Percentiles rank a stretch among this genome's conserved stretches.
Conservation (phyloP, 2,888 invertebrate genomes). For the Melanotus villosus region DNA sequence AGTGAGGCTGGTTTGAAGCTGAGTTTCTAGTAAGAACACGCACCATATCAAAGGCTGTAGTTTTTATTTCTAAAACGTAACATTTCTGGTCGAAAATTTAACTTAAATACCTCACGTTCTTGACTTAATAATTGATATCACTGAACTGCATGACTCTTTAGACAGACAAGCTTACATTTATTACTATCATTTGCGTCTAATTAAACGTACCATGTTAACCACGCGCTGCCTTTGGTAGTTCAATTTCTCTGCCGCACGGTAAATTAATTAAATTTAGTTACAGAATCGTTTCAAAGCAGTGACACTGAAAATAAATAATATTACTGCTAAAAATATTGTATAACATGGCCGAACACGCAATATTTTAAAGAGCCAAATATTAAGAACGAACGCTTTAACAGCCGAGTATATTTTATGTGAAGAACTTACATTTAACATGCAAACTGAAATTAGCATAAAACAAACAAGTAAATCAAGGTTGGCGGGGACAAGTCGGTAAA, state of each 20-base stretch:
- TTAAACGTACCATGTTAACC: neutral
- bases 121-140: slow-evolving; percentile 23
- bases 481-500: slow-evolving; percentile 46
- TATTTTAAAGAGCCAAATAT: slow-evolving; percentile 48
- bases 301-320: slow-evolving; percentile 33
- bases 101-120: slow-evolving; percentile 11
- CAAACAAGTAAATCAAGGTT: slow-evolving; percentile 58
- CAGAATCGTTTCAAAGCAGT: slow-evolving; percentile 11
- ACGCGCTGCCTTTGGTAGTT: slow-evolving; percentile 6
- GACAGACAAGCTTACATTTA: slow-evolving; percentile 22
- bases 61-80: slow-evolving; percentile 16
- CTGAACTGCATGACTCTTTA: slow-evolving; percentile 18
- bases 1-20: slow-evolving; percentile 19
- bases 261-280: neutral
- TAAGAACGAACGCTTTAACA: slow-evolving; percentile 49
- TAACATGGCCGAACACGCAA: slow-evolving; percentile 43
- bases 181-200: slow-evolving; percentile 17
- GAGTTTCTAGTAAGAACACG: slow-evolving; percentile 28
- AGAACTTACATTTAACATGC: slow-evolving; percentile 55
- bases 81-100: slow-evolving; percentile 21
- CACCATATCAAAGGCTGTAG: slow-evolving; percentile 16
- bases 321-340: slow-evolving; percentile 42
- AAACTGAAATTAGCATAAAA: slow-evolving; percentile 57
- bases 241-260: slow-evolving; percentile 2
- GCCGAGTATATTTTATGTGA: slow-evolving; percentile 52